Percentiles rank a stretch among this genome's conserved stretches.
Conservation (phyloP, 2,888 invertebrate genomes). For the Eristalinus aeneus region DNA sequence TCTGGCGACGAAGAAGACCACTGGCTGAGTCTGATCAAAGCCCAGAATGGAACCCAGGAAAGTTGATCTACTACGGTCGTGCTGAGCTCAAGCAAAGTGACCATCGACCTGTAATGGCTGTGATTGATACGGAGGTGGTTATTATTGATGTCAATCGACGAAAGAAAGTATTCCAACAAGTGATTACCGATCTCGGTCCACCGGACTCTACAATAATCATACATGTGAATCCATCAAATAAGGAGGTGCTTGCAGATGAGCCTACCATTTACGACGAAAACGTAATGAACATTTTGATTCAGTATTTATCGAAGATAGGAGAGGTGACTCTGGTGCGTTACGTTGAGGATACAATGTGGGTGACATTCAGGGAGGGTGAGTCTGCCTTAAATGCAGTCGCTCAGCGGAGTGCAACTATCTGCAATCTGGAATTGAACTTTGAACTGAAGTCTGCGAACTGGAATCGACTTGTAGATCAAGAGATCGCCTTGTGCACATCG, state of each 20-base stretch:
- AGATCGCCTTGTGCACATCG: constrained; percentile 91
- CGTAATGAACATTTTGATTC: constrained; percentile 89
- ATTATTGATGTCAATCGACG: constrained; percentile 89
- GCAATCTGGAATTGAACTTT: constrained; percentile 86
- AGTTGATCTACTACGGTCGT: constrained; percentile 91
- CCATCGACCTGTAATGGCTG: constrained; percentile 96
- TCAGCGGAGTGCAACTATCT: constrained; percentile 83
- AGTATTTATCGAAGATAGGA: constrained; percentile 91
- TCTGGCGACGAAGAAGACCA: constrained; percentile 93
- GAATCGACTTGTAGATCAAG: constrained; percentile 90
- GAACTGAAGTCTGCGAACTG: constrained; percentile 92
- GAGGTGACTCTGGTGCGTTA: constrained; percentile 95
- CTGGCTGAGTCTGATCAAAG: constrained; percentile 85
- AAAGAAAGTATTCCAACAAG: constrained; percentile 90
- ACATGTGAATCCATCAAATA: constrained; percentile 81
- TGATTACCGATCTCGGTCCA: constrained; percentile 93
- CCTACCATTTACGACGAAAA: constrained; percentile 89
- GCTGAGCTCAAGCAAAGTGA: constrained; percentile 98
- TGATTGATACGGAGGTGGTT: constrained; percentile 93
- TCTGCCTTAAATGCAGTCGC: constrained; percentile 89
- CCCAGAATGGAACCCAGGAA: constrained; percentile 88
- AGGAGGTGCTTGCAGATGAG: constrained; percentile 81
- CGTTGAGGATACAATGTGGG: constrained; percentile 93
- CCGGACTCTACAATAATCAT: constrained; percentile 97
- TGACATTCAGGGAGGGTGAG: constrained; percentile 95